Base-by-base conservation (phyloP, 2,113 vertebrate species). In the pig (Sus scrofa) region DNA sequence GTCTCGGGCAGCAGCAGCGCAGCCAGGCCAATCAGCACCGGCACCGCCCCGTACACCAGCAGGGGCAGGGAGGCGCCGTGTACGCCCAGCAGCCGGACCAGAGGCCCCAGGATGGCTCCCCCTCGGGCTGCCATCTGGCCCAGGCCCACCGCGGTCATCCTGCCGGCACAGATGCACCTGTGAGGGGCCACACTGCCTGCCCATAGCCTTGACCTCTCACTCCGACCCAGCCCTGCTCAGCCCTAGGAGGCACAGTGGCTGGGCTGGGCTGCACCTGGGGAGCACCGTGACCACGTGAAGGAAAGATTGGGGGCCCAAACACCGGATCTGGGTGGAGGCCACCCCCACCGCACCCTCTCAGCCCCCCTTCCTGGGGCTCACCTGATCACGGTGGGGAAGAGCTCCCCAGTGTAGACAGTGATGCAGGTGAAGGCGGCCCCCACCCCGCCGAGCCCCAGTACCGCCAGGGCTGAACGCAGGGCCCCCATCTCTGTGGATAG, bases 391-490 rank as follows among this genome's bases (percentile, higher is more conserved):
- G 98, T 99, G 44, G 98, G 98, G 97, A 98, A 98, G 86, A 99
- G 98, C 91, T 99, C 98, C 0, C 97, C 88, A 0, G 68, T 44
- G 90, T 97, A 98, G 95, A 98, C 85, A 77, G 98, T 98, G 87
- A 98, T 98, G 34, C 99, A 99, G 96, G 91, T 99, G 97, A 99
- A 99, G 67, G 99, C 98, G 0, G 99, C 98, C 0, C 99, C 99
- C 16, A 99, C 39, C 0, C 98, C 98, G 1, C 99, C 99, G 87
- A 99, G 99, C 2, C 99, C 99, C 1, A 99, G 0, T 0, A 99
- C 97, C 0, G 99, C 99, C 24, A 99, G 75, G 71, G 95, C 91
- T 20, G 99, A 99, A 0, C 99, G 98, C 54, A 99, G 7, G 0
- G 12, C 75, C 88, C 87, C 98, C 96, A 98, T 93, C 24, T 99